Base-by-base conservation (phyloP, 1,140 invertebrate species). In the Tachypleus tridentatus region DNA sequence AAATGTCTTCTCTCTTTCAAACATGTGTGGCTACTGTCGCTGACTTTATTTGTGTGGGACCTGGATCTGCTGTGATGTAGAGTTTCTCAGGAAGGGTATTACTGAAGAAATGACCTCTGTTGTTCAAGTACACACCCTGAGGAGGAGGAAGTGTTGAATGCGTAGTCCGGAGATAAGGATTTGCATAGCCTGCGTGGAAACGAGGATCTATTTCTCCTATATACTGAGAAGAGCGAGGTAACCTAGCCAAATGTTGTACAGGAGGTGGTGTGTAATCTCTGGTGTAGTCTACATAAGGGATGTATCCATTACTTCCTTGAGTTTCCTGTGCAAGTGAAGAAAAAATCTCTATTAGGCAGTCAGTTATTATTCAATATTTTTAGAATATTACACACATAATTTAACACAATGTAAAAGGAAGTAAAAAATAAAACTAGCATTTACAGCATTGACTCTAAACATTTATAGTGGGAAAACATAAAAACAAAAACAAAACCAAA, bases 121-220 rank as follows among this genome's bases (percentile, higher is more conserved):
- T 57, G 77, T 58, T 63, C 57, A 68, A 50, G 65, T 64, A 64
- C 54, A 70, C 60, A 51, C 63, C 63, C 29, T 70, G 73, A 0
- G 77, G 73, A 4, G 80, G 81, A 60, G 79, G 80, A 60, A 81
- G 72, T 57, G 78, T 78, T 51, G 79, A 72, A 50, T 69, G 70
- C 51, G 80, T 77, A 58, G 80, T 83, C 74, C 89, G 81, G 65
- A 93, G 79, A 75, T 91, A 91, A 1, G 89, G 89, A 78, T 92
- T 92, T 60, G 89, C 90, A 73, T 93, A 94, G 4, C 87, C 86
- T 48, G 90, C 91, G 47, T 87, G 89, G 73, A 89, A 93, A 64
- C 88, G 80, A 7, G 90, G 88, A 73, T 93, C 90, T 11, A 70
- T 61, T 91, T 87, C 58, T 81, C 83, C 72, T 75, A 82, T 74